Conservation (phyloP, 1,140 invertebrate genomes). For the Eumeta japonica region DNA sequence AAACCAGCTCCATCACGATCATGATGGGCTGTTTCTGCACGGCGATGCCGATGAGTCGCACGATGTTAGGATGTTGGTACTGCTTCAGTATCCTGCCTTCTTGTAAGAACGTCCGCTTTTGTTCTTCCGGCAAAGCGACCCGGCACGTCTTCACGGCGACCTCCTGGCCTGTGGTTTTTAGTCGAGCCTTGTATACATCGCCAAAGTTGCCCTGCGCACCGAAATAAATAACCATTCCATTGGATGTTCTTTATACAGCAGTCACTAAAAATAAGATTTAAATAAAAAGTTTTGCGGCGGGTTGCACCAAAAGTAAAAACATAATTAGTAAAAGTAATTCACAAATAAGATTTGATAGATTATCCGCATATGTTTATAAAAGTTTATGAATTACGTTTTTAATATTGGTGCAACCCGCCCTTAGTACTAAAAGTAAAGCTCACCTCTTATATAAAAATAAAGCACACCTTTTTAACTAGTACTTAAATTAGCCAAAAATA, state of each 20-base stretch:
- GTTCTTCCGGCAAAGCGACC: constrained; percentile 90
- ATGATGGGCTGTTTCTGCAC: constrained; percentile 98
- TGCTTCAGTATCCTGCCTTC: constrained; percentile 95
- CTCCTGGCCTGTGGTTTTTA: constrained; percentile 78
- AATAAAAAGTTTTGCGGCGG: no score
- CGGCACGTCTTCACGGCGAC: constrained; percentile 96
- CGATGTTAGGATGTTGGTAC: constrained; percentile 95
- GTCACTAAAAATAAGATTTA: no score
- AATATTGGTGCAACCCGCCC: no score
- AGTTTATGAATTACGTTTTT: no score
- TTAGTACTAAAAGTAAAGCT: no score
- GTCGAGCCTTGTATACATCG: constrained; percentile 89
- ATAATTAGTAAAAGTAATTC: no score
- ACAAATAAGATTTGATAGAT: no score
- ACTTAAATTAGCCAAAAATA: no score
- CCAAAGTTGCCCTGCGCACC: constrained; percentile 92
- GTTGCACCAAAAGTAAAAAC: no score
- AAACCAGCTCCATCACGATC: constrained; percentile 98
- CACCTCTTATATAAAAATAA: no score
- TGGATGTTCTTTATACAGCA: not conserved
- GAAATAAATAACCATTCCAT: not conserved
- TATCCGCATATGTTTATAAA: no score
- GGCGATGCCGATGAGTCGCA: constrained; percentile 95
- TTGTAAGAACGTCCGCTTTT: constrained; percentile 94
- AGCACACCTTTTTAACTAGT: no score